Evolutionary conservation across 2,888 invertebrate species (phyloP).

Genomic region (Apotomis turbidana): DNA sequence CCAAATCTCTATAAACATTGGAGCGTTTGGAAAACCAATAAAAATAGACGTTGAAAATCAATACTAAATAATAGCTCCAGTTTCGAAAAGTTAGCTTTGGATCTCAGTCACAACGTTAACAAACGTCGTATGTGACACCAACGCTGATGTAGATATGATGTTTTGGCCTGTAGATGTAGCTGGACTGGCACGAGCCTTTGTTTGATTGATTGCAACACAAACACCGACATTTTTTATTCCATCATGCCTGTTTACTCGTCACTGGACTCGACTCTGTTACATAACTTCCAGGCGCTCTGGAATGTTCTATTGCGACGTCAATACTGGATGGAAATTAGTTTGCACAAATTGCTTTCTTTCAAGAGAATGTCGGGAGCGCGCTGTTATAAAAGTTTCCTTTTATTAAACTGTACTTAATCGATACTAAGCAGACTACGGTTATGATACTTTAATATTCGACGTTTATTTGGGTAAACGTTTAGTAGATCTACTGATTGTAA

Average conservation of each 20-base stretch:
- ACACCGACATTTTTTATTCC: slow-evolving; percentile 72
- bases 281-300: slow-evolving; percentile 42
- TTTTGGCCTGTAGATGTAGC: slow-evolving; percentile 22
- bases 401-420: neutral
- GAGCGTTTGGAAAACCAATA: slow-evolving; percentile 63
- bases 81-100: slow-evolving; percentile 74
- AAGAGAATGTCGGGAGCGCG: neutral
- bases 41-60: slow-evolving; percentile 73
- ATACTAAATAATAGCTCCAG: slow-evolving; percentile 74
- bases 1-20: slow-evolving; percentile 69
- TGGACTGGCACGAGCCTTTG: slow-evolving; percentile 66
- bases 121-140: neutral
- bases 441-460: no score
- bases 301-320: slow-evolving; percentile 19
- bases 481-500: no score
- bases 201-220: slow-evolving; percentile 81
- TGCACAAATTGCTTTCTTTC: neutral
- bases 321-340: slow-evolving; percentile 16
- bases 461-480: no score
- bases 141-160: neutral
- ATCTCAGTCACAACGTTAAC: slow-evolving; percentile 20
- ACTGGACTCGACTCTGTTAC: slow-evolving; percentile 58
- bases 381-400: neutral
- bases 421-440: neutral
- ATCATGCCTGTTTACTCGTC: slow-evolving; percentile 65